Evolutionary conservation across 2,888 invertebrate genomes (phyloP), one percentile per base, ranked within the genome.

Genomic region (Platycheirus rosarum): DNA sequence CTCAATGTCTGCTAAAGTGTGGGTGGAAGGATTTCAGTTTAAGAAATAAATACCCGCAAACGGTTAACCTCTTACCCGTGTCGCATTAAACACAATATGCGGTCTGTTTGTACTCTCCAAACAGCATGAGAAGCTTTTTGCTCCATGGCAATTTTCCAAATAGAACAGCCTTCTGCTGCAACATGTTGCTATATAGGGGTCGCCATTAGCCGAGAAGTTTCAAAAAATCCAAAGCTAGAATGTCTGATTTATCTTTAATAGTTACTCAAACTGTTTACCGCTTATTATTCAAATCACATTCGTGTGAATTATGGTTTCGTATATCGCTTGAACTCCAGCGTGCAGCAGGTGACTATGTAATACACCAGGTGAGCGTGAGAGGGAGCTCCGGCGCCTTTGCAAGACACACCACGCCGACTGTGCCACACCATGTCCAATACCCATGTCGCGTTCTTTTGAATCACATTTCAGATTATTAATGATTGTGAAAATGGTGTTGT

Each of bases 231-330:
- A 46, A 13, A 7, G 8, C 46, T 20, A 40, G 23, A 40, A 42
- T 42, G 26, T 57, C 14, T 77, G 82, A 82, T 82, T 82, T 77
- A 82, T 82, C 55, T 37, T n/a, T 51, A 77, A 73, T 77, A 71
- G 63, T 82, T 73, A 48, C 71, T 68, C 73, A 73, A 73, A 77
- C 55, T 26, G 68, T 82, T 77, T 82, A 77, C 71, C 77, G 77
- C 68, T 82, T 82, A 82, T 71, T 82, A 82, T 82, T 82, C 82
- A 82, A 82, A 82, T 77, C 82, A 82, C 82, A 82, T 46, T 62
- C 66, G 82, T 66, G 82, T 82, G 82, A 82, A 82, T 73, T 77
- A 82, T 82, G 37, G 68, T 77, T 35, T 66, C 35, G 49, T 77
- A 57, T 49, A 37, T 37, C 9, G 51, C 29, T 11, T 73, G 62